Percentiles rank a stretch among this genome's conserved stretches.
phyloP scores from a whole-genome alignment of 2,797 vertebrate genomes.

The Hybognathus amarus region DNA sequence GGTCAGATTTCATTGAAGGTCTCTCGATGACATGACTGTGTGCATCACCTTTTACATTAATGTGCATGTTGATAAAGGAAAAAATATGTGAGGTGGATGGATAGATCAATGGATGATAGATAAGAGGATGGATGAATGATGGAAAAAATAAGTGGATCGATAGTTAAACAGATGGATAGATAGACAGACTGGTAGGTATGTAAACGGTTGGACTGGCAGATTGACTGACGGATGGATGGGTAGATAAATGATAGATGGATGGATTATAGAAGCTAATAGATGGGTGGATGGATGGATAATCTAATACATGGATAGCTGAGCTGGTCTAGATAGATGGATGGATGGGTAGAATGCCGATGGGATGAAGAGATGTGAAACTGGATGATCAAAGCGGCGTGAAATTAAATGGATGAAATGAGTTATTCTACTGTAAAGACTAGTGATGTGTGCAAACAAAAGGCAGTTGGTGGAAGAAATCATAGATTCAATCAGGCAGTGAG shows the following conservation, averaged over 20 bases:
- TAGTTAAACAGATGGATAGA: background rate
- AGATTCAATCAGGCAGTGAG: conserved; percentile 37
- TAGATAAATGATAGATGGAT: background rate
- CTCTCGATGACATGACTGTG: background rate
- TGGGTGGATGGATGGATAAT: background rate
- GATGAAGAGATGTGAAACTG: conserved; percentile 12
- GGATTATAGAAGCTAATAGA: background rate
- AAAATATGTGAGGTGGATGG: background rate
- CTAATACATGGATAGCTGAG: too few species aligned
- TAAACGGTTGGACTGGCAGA: too few species aligned
- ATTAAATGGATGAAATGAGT: conserved; percentile 22
- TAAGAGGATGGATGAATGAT: background rate
- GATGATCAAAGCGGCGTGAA: conserved; percentile 9
- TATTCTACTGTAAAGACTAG: conserved; percentile 24
- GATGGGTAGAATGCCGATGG: background rate
- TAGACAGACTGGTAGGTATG: too few species aligned
- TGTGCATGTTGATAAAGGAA: background rate
- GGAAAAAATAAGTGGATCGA: background rate
- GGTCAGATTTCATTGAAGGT: background rate
- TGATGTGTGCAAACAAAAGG: conserved; percentile 37
- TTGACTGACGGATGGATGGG: background rate
- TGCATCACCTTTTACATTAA: background rate
- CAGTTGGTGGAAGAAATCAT: conserved; percentile 53
- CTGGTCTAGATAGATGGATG: background rate
- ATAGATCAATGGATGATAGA: too few species aligned